A percentile compares a stretch with the other conserved stretches of the same genome.
phyloP scores from a whole-genome alignment of 2,113 vertebrate species.

The Oryzias celebensis region DNA sequence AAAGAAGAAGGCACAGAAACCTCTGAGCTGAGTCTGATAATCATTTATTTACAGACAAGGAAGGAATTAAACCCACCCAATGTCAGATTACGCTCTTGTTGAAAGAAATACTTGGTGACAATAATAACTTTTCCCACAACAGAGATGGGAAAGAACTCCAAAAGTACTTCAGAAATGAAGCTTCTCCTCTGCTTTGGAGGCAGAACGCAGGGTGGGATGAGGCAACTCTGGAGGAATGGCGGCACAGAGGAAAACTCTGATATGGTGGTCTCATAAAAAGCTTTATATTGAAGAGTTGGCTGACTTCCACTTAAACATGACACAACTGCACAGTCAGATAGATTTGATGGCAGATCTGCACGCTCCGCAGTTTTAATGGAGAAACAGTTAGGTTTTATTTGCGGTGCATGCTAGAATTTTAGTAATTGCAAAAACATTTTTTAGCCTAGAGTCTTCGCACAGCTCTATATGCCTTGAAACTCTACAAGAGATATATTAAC shows the following conservation, averaged over 20 bases:
- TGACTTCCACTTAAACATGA: constrained; percentile 21
- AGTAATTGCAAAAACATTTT: too few relatives aligned
- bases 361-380: neutral
- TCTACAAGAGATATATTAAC: too few relatives aligned
- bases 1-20: constrained; percentile 31
- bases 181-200: constrained; percentile 39
- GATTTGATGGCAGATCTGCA: neutral
- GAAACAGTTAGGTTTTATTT: too few relatives aligned
- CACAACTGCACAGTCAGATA: constrained; percentile 6
- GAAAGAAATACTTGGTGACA: constrained; percentile 36
- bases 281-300: constrained; percentile 39
- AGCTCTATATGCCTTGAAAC: too few relatives aligned
- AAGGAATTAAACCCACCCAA: constrained; percentile 44
- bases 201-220: constrained; percentile 37
- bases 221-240: constrained; percentile 47
- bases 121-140: constrained; percentile 52
- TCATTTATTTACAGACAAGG: constrained; percentile 17
- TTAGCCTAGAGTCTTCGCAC: too few relatives aligned
- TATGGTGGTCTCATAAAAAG: constrained; percentile 47
- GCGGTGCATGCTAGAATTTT: too few relatives aligned
- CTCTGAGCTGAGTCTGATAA: constrained; percentile 23
- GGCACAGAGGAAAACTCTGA: constrained; percentile 10
- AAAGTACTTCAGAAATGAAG: constrained; percentile 26
- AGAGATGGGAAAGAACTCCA: constrained; percentile 44
- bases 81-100: constrained; percentile 31